Base-by-base conservation (phyloP, 2,797 vertebrate genomes). In the Manis pentadactyla region DNA sequence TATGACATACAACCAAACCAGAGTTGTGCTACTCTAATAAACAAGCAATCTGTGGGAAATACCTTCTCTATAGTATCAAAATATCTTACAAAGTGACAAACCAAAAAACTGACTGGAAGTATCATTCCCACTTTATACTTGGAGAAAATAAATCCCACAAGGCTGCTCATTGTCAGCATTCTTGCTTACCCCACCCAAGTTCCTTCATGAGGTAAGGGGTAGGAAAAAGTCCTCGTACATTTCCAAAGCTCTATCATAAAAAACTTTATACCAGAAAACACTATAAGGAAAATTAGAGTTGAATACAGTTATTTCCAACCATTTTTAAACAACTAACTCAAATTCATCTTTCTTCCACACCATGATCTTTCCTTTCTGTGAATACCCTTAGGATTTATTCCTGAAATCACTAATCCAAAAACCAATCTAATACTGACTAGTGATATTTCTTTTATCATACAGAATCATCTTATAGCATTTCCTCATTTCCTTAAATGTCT, bases 321-420 rank as follows among this genome's bases (percentile, higher is more conserved):
- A 87, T 85, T 93, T 95, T 92, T 93, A 27, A 84, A 97, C 51
- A 96, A 95, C 23, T 61, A 95, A 86, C 8, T 81, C 34, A 96
- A 96, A 95, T 89, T 77, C 64, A 82, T 84, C 71, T 94, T 93
- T 85, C 61, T 71, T 90, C 61, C 17, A 66, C 3, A 69, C 4
- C n/a, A 90, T 83, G 42, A 77, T 78, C 55, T 86, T 89, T 96
- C 57, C 68, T 90, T 91, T 64, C 68, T 88, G 51, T 90, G 19
- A 83, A 64, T 57, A 93, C n/a, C 81, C 14, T 59, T 49, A 61
- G 23, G 15, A 87, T 82, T 96, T 73, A 90, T 9, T 78, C 63
- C 55, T 82, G 19, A 95, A 92, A 89, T 75, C 8, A 53, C 46
- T 83, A 69, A 93, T 84, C 93, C 87, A 88, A 97, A 95, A 95